Evolutionary conservation across 2,888 invertebrate species (phyloP).

Genomic region (Linyphia triangularis): DNA sequence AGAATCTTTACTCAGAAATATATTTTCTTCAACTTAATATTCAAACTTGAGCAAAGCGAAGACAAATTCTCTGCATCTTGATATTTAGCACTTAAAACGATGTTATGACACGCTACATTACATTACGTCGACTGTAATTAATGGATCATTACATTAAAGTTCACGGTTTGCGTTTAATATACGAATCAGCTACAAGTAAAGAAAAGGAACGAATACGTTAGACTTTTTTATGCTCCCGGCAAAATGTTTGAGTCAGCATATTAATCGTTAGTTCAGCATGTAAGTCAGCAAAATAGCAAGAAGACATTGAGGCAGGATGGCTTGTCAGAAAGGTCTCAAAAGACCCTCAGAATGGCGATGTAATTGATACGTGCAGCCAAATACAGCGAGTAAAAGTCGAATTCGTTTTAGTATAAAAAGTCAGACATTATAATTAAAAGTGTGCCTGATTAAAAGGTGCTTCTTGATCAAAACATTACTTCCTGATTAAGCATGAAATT

Average conservation of each 20-base stretch:
- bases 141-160: conserved; percentile 11
- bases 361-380: conserved; percentile 4
- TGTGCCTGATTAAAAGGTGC: conserved; percentile 12
- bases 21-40: too few relatives aligned
- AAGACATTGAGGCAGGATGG: neutral
- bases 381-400: neutral
- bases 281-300: conserved; percentile 33
- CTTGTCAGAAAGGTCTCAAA: conserved; percentile 21
- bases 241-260: conserved; percentile 15
- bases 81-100: neutral
- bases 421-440: conserved; percentile 12
- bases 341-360: neutral
- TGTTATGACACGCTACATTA: neutral
- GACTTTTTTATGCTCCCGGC: conserved; percentile 14
- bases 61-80: neutral
- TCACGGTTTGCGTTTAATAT: neutral
- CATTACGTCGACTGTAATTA: neutral
- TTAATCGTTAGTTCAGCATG: conserved; percentile 30
- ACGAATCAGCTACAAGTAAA: neutral
- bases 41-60: too few relatives aligned
- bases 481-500: neutral
- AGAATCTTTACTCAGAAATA: too few relatives aligned
- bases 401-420: neutral
- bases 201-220: neutral
- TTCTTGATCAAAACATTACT: neutral